Percentiles rank a stretch among this genome's conserved stretches.
These are phyloP conservation scores for Aepyceros melampus DNA, from an alignment of 2,113 vertebrate species.

Conservation along the genomic window DNA sequence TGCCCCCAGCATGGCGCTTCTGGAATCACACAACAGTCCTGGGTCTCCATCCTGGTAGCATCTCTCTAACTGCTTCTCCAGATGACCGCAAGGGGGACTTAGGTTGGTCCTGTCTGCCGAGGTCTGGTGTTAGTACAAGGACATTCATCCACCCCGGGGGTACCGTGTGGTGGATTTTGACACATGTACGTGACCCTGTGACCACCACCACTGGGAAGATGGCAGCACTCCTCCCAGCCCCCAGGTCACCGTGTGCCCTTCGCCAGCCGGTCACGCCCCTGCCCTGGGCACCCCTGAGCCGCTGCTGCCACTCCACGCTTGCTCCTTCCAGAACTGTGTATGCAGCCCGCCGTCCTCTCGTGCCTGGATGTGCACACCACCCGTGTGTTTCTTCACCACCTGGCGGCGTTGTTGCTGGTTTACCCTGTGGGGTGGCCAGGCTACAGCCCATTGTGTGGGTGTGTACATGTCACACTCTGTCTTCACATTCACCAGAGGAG, in stretches of 20 bases:
- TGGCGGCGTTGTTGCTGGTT: fast-evolving
- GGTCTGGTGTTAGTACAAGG: fast-evolving
- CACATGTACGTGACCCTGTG: fast-evolving
- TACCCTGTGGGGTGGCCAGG: fast-evolving
- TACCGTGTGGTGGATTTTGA: fast-evolving
- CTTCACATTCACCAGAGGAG: too few species aligned
- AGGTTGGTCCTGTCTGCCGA: fast-evolving
- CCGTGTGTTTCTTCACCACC: fast-evolving
- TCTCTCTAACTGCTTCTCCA: fast-evolving
- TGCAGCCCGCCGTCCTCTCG: fast-evolving
- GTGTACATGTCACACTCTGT: too few species aligned
- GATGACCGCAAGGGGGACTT: fast-evolving
- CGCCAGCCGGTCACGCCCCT: fast-evolving
- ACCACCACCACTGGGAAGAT: neutral
- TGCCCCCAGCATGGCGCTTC: fast-evolving
- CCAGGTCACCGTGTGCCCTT: fast-evolving
- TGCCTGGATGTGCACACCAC: fast-evolving
- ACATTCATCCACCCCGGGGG: fast-evolving
- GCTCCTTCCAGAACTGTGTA: fast-evolving
- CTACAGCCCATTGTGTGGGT: fast-evolving
- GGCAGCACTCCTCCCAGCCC: fast-evolving
- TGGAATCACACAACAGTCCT: fast-evolving
- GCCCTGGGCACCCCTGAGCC: too few species aligned
- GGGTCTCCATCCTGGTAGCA: fast-evolving
- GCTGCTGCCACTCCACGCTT: fast-evolving